These are phyloP conservation scores for Synergus japonicus DNA, from an alignment of 2,888 invertebrate species.

Conservation along the genomic window DNA sequence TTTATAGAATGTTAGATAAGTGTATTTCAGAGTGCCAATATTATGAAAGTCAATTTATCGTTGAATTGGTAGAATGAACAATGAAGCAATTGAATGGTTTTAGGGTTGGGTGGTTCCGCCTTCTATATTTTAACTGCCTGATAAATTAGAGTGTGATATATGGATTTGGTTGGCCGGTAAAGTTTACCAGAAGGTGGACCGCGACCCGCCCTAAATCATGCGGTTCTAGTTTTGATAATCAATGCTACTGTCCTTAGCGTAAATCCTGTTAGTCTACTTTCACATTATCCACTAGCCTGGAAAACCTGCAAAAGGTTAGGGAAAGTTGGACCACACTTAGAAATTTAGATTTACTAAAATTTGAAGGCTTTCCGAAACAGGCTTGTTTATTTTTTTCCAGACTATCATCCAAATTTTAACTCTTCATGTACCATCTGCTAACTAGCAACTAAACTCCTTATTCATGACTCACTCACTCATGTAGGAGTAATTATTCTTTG, in stretches of 20 bases:
- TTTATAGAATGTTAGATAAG: not conserved
- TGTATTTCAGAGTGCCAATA: not conserved
- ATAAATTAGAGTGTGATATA: constrained; percentile 1
- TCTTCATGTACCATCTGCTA: not conserved
- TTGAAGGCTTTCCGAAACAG: too few species aligned
- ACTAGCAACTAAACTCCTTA: not conserved
- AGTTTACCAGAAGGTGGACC: not conserved
- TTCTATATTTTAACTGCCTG: not conserved
- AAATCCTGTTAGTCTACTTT: not conserved
- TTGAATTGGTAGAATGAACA: not conserved
- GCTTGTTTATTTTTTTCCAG: not conserved
- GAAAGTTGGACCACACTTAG: not conserved
- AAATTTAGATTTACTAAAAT: not conserved
- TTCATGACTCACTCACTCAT: not conserved
- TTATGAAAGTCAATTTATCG: not conserved
- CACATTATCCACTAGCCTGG: not conserved
- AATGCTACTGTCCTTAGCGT: not conserved
- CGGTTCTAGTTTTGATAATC: not conserved
- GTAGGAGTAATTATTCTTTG: not conserved
- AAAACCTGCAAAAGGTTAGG: not conserved
- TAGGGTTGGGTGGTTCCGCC: constrained; percentile 3
- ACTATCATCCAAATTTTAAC: not conserved
- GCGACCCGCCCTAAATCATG: constrained; percentile 1
- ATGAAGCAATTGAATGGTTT: constrained; percentile 4
- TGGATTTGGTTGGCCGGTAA: not conserved